Conservation (phyloP, 2,113 vertebrate species). For the Dryoscopus gambensis region DNA sequence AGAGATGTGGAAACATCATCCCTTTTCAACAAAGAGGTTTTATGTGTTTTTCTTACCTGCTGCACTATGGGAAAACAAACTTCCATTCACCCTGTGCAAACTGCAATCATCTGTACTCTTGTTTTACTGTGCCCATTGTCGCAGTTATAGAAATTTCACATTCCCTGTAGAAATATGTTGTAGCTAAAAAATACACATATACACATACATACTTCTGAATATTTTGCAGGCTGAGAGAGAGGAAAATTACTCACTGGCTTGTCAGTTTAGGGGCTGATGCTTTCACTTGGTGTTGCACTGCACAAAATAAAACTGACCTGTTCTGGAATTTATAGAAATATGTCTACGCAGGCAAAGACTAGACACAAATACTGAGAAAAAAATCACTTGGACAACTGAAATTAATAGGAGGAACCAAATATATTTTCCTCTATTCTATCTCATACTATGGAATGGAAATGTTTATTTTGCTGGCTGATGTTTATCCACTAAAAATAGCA, state of each 20-base stretch:
- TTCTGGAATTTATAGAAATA: background rate
- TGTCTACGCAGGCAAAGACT: background rate
- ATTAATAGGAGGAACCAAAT: background rate
- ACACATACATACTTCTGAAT: background rate
- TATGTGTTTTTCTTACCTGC: background rate
- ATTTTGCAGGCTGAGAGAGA: background rate
- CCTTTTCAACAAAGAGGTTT: background rate
- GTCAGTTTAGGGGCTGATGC: background rate
- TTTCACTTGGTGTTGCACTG: background rate
- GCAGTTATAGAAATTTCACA: background rate
- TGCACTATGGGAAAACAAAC: background rate
- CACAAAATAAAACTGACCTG: background rate
- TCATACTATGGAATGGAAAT: background rate
- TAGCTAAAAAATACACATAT: background rate
- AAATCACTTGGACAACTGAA: background rate
- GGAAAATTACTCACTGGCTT: background rate
- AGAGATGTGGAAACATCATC: background rate
- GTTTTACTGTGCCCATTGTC: background rate
- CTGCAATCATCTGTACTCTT: background rate
- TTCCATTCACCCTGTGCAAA: background rate
- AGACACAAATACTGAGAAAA: background rate
- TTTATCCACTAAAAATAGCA: constrained; percentile 2
- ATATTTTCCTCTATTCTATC: background rate
- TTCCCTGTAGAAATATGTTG: background rate
- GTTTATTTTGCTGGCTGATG: background rate